Conservation (phyloP, 2,888 invertebrate species). For the Odontocerum albicorne region DNA sequence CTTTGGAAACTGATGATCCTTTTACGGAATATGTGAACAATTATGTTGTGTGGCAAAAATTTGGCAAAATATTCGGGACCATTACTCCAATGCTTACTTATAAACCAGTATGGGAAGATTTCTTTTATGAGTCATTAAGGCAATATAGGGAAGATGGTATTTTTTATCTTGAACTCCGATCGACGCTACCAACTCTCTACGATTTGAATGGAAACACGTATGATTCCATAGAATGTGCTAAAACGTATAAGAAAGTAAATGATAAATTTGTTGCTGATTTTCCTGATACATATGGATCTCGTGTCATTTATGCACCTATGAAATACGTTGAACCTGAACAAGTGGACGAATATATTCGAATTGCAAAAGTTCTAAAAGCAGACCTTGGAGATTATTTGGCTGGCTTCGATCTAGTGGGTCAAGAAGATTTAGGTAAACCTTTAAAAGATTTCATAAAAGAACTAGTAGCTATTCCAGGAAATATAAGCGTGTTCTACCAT, state of each 20-base stretch:
- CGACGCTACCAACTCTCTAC: slow-evolving; percentile 64
- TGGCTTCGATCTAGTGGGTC: slow-evolving; percentile 81
- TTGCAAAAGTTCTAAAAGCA: slow-evolving; percentile 47
- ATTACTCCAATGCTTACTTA: slow-evolving; percentile 60
- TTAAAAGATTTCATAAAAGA: slow-evolving; percentile 62
- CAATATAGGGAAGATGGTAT: slow-evolving; percentile 68
- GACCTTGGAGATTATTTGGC: slow-evolving; percentile 67
- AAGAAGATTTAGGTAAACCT: slow-evolving; percentile 71
- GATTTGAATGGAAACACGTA: slow-evolving; percentile 65
- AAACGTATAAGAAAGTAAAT: slow-evolving; percentile 59
- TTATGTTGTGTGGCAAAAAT: slow-evolving; percentile 61
- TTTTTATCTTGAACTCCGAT: slow-evolving; percentile 69
- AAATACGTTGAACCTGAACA: slow-evolving; percentile 49
- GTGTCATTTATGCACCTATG: slow-evolving; percentile 68
- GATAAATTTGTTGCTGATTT: slow-evolving; percentile 60
- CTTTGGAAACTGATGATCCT: slow-evolving; percentile 57
- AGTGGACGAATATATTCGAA: slow-evolving; percentile 50
- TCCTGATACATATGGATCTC: slow-evolving; percentile 68
- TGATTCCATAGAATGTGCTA: slow-evolving; percentile 57
- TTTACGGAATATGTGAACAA: slow-evolving; percentile 55
- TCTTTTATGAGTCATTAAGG: slow-evolving; percentile 64
- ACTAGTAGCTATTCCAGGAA: slow-evolving; percentile 51
- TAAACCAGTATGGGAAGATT: slow-evolving; percentile 66
- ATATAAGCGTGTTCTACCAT: slow-evolving; percentile 73
- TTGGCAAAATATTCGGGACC: slow-evolving; percentile 58